A percentile compares a stretch with the other conserved stretches of the same genome.
Conservation (phyloP, 2,888 invertebrate genomes). For the Pandemis heparana region DNA sequence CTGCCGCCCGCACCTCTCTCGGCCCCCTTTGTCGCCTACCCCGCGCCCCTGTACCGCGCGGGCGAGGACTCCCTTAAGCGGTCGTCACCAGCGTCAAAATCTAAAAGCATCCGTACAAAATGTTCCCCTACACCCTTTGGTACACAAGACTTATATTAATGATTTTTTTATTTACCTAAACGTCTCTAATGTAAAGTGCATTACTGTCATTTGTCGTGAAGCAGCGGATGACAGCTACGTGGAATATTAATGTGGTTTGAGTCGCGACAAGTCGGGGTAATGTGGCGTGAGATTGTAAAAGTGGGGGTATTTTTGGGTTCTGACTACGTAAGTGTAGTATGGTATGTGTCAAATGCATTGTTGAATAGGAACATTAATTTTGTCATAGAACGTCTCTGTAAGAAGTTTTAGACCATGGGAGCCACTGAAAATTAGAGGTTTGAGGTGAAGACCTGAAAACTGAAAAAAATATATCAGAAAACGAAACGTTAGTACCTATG, state of each 20-base stretch:
- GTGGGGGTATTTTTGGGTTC: slow-evolving; percentile 27
- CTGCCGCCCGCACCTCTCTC: too few species aligned
- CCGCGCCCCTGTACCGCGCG: too few species aligned
- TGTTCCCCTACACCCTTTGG: not conserved
- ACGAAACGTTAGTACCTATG: too few species aligned
- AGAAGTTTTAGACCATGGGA: too few species aligned
- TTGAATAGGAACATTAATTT: not conserved
- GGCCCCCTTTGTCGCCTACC: too few species aligned
- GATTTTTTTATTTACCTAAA: slow-evolving; percentile 37
- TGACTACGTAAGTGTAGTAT: not conserved
- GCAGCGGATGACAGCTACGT: slow-evolving; percentile 31
- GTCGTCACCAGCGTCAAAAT: too few species aligned
- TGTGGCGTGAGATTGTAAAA: slow-evolving; percentile 36
- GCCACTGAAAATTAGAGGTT: too few species aligned
- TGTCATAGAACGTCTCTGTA: too few species aligned
- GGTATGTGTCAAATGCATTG: not conserved
- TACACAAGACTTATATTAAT: slow-evolving; percentile 30
- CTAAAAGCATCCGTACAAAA: not conserved
- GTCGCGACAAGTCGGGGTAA: slow-evolving; percentile 32
- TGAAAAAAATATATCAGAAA: too few species aligned
- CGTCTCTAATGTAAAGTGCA: slow-evolving; percentile 33
- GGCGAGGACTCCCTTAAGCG: too few species aligned
- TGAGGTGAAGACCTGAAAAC: too few species aligned
- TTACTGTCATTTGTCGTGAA: slow-evolving; percentile 38
- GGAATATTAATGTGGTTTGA: slow-evolving; percentile 28